phyloP scores from a whole-genome alignment of 2,888 invertebrate genomes.

The Spodoptera picta region DNA sequence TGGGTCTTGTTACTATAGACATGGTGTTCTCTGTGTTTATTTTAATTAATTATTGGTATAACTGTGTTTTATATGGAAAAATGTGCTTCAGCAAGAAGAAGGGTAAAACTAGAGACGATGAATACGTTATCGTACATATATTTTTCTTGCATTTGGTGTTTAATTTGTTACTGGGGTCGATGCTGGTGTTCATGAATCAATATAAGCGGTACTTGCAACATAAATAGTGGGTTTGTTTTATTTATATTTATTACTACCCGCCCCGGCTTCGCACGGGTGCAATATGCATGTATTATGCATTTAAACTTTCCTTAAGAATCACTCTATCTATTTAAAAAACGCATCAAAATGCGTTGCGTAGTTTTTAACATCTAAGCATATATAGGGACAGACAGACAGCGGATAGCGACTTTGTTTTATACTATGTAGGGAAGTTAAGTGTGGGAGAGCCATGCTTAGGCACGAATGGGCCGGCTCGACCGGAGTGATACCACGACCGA shows the following conservation, averaged over 20 bases:
- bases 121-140: not conserved
- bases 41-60: constrained; percentile 4
- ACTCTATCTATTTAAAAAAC: too few species aligned
- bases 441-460: too few species aligned
- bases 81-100: constrained; percentile 5
- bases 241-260: not conserved
- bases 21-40: not conserved
- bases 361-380: too few species aligned
- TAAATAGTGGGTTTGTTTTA: constrained; percentile 26
- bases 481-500: too few species aligned
- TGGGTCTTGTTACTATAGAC: constrained; percentile 3
- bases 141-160: constrained; percentile 19
- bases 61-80: not conserved
- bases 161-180: not conserved
- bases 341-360: too few species aligned
- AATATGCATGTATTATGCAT: too few species aligned
- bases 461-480: too few species aligned
- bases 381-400: too few species aligned
- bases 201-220: constrained; percentile 6
- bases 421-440: too few species aligned
- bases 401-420: too few species aligned
- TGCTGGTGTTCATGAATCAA: constrained; percentile 14
- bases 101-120: not conserved
- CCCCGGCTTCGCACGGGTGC: too few species aligned
- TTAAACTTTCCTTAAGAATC: too few species aligned